Conservation (phyloP, 2,888 invertebrate genomes). For the Imbricaverruca yamaguchii region DNA sequence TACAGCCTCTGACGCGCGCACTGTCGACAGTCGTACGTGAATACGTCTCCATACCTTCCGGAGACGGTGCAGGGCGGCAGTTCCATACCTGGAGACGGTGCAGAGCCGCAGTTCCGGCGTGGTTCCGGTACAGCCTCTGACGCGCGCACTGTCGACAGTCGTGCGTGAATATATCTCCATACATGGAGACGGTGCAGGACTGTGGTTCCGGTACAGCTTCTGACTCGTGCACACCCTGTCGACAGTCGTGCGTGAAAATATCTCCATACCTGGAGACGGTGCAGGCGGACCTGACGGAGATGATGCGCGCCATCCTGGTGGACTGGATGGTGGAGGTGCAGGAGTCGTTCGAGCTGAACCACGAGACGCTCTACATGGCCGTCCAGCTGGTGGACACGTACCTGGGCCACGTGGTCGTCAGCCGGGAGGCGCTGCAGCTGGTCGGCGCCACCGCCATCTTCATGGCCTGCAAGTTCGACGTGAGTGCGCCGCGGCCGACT, state of each 20-base stretch:
- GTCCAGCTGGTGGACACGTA: constrained; percentile 92
- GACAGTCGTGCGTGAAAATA: background rate
- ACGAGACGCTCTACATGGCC: constrained; percentile 93
- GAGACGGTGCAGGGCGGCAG: no score
- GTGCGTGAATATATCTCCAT: background rate
- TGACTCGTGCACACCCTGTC: no score
- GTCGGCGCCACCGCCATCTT: constrained; percentile 87
- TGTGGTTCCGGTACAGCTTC: no score
- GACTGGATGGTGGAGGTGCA: constrained; percentile 94
- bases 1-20: no score
- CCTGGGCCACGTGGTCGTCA: constrained; percentile 59
- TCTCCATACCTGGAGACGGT: constrained; percentile 33
- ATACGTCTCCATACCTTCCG: no score
- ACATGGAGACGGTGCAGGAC: no score
- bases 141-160: background rate
- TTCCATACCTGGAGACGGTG: no score
- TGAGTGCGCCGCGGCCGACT: constrained; percentile 44
- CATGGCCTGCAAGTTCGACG: constrained; percentile 93
- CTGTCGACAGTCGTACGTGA: no score
- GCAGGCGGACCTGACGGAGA: constrained; percentile 68
- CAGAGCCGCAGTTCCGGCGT: no score
- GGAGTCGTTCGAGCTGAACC: constrained; percentile 93
- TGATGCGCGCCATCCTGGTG: constrained; percentile 87
- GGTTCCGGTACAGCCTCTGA: no score
- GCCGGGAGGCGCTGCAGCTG: constrained; percentile 77